These are phyloP conservation scores for Plusia festucae DNA, from an alignment of 2,888 invertebrate genomes.

Conservation along the genomic window DNA sequence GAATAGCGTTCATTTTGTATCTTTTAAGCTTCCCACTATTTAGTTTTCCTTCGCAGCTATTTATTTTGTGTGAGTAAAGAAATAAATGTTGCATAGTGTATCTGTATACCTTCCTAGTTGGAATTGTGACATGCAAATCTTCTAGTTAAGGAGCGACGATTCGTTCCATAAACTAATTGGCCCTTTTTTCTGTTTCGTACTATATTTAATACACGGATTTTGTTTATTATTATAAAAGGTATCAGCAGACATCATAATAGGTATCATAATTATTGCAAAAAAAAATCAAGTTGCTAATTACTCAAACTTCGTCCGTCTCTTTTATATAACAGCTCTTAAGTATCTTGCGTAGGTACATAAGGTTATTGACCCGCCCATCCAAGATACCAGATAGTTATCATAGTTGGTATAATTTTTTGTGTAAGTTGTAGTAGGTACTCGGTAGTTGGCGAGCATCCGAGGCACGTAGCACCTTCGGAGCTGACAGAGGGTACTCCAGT, in stretches of 20 bases:
- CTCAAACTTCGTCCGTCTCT: too few relatives aligned
- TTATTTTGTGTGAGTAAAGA: constrained; percentile 47
- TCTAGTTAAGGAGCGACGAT: too few relatives aligned
- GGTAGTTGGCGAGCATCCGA: constrained; percentile 78
- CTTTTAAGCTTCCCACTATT: constrained; percentile 51
- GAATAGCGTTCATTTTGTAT: constrained; percentile 48
- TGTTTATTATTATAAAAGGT: too few relatives aligned
- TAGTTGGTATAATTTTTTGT: constrained; percentile 49
- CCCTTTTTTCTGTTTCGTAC: too few relatives aligned
- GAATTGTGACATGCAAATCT: too few relatives aligned
- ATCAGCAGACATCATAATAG: too few relatives aligned
- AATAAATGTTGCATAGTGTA: constrained; percentile 44
- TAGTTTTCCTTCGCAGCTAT: constrained; percentile 52
- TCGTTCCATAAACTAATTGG: too few relatives aligned
- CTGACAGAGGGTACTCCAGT: constrained; percentile 69
- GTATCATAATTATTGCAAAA: too few relatives aligned
- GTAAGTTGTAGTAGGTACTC: constrained; percentile 47
- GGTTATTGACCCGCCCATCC: background rate
- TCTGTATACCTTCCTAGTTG: background rate
- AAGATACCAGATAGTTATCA: constrained; percentile 27
- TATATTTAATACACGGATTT: too few relatives aligned
- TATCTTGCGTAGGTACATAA: too few relatives aligned
- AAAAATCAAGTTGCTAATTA: too few relatives aligned
- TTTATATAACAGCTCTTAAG: too few relatives aligned
- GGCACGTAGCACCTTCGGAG: constrained; percentile 75